These are phyloP conservation scores for Hycleus phaleratus DNA, from an alignment of 1,140 invertebrate genomes.

Conservation along the genomic window DNA sequence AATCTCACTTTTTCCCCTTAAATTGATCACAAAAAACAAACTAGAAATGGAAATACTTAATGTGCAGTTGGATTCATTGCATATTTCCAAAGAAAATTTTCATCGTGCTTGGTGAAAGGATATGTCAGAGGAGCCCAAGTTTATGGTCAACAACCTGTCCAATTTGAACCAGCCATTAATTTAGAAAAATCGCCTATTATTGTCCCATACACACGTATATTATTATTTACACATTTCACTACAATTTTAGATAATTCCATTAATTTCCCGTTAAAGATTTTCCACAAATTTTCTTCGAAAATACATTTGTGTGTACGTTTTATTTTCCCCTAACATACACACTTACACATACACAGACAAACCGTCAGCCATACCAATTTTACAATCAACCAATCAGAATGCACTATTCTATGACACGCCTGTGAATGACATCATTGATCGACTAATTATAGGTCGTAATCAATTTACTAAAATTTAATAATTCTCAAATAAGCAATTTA, in stretches of 20 bases:
- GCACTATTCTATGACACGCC: conserved; percentile 32
- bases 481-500: too few relatives aligned
- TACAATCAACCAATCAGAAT: conserved; percentile 22
- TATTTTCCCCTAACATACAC: background rate
- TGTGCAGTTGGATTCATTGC: background rate
- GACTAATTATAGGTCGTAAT: too few relatives aligned
- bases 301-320: background rate
- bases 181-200: too few relatives aligned
- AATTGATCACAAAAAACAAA: too few relatives aligned
- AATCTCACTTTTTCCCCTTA: too few relatives aligned
- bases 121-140: conserved; percentile 32
- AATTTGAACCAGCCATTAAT: background rate
- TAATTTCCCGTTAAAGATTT: background rate
- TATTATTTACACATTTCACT: too few relatives aligned
- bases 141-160: conserved; percentile 35
- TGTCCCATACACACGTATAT: too few relatives aligned
- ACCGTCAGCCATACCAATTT: conserved; percentile 40
- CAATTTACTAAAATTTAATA: too few relatives aligned
- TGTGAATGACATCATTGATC: conserved; percentile 20
- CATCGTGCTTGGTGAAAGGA: conserved; percentile 34
- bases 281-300: background rate
- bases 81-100: conserved; percentile 25
- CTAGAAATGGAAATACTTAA: too few relatives aligned
- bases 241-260: too few relatives aligned
- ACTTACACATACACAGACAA: background rate